These are phyloP conservation scores for Neocrepidodera transversa DNA, from an alignment of 2,888 invertebrate species.

Conservation along the genomic window DNA sequence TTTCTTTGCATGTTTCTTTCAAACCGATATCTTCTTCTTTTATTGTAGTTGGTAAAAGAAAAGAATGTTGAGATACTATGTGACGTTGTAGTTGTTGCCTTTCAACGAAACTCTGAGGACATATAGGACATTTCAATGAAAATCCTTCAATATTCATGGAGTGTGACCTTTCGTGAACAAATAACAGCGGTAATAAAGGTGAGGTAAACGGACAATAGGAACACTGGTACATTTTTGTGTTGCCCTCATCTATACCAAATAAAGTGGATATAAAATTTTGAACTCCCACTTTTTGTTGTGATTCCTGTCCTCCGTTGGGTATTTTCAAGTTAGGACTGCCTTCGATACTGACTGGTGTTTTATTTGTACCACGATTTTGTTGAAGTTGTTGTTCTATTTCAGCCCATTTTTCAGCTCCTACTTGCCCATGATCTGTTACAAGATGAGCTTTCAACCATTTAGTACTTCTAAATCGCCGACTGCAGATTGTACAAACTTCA, in stretches of 20 bases:
- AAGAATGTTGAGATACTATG: constrained; percentile 67
- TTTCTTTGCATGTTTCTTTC: constrained; percentile 28
- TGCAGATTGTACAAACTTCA: constrained; percentile 85
- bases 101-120: constrained; percentile 66
- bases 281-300: constrained; percentile 54
- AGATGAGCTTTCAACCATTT: constrained; percentile 90
- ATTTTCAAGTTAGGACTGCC: constrained; percentile 67
- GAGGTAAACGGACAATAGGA: constrained; percentile 90
- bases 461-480: constrained; percentile 84
- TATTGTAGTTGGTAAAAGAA: constrained; percentile 56
- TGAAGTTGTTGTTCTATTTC: constrained; percentile 64
- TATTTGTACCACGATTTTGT: constrained; percentile 49
- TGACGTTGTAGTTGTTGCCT: constrained; percentile 69
- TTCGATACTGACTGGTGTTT: constrained; percentile 47
- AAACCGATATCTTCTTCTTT: constrained; percentile 54
- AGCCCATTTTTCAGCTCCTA: constrained; percentile 69
- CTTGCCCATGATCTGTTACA: constrained; percentile 82
- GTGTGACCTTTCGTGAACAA: constrained; percentile 91
- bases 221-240: constrained; percentile 83
- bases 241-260: constrained; percentile 63
- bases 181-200: constrained; percentile 86
- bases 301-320: constrained; percentile 61
- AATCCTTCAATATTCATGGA: constrained; percentile 50
- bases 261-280: constrained; percentile 64
- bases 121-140: constrained; percentile 67